Conservation (phyloP, 2,888 invertebrate genomes). For the Arctia plantaginis region DNA sequence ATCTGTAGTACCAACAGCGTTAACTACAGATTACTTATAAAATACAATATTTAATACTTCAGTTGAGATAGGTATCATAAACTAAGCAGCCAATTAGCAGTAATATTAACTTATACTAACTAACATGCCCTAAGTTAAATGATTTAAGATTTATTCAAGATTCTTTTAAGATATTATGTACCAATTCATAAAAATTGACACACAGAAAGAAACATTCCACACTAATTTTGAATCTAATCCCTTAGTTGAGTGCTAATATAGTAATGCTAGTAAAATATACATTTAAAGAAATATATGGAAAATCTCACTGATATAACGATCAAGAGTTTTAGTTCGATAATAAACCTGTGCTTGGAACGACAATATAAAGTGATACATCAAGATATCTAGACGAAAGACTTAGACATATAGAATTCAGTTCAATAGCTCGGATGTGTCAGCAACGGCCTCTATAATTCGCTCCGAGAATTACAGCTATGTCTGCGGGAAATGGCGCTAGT, state of each 20-base stretch:
- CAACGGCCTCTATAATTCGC: conserved; percentile 24
- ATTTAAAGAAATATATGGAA: too few species aligned
- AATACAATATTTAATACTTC: too few species aligned
- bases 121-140: too few species aligned
- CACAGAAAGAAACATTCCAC: background rate
- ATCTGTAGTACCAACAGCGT: too few species aligned
- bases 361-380: background rate
- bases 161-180: background rate
- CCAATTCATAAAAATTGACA: background rate
- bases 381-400: conserved; percentile 16
- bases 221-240: background rate
- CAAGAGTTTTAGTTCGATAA: background rate
- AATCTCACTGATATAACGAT: background rate
- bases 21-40: too few species aligned
- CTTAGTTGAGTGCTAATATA: background rate
- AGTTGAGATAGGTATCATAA: too few species aligned
- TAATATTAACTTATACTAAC: too few species aligned
- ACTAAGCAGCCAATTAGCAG: too few species aligned
- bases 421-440: conserved; percentile 45
- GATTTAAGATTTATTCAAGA: too few species aligned
- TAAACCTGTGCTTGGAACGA: background rate
- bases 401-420: conserved; percentile 29
- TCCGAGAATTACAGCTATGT: conserved; percentile 32
- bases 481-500: conserved; percentile 29
- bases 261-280: background rate